A percentile compares a stretch with the other conserved stretches of the same genome.
Conservation (phyloP, 2,113 vertebrate genomes). For the Gopherus flavomarginatus region DNA sequence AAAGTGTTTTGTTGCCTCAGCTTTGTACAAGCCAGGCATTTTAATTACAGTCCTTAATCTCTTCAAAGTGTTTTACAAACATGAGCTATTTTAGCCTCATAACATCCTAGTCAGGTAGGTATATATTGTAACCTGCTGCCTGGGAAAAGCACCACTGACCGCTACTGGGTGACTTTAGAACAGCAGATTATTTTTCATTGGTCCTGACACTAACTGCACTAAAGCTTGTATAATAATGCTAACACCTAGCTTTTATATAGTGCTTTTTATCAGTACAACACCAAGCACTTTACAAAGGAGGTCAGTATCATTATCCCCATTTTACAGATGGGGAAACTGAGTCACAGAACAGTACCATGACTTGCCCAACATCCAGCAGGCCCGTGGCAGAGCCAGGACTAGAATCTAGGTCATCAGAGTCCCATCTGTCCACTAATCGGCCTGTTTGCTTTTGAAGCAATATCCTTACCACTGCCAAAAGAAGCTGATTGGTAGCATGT, state of each 20-base stretch:
- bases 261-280: not conserved
- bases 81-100: constrained; percentile 52
- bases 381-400: not conserved
- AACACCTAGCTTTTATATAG: not conserved
- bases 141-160: not conserved
- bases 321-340: not conserved
- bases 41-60: constrained; percentile 63
- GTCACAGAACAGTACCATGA: not conserved
- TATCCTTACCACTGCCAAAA: not conserved
- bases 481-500: not conserved
- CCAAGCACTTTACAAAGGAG: not conserved
- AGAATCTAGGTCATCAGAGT: not conserved
- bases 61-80: constrained; percentile 48
- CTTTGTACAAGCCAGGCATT: constrained; percentile 55
- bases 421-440: not conserved
- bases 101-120: constrained; percentile 29
- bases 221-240: not conserved
- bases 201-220: not conserved
- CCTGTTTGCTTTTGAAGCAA: not conserved
- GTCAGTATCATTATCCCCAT: not conserved
- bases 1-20: constrained; percentile 66
- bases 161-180: not conserved
- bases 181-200: not conserved
- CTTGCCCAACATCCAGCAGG: not conserved
- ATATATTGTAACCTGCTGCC: not conserved